Evolutionary conservation across 2,888 invertebrate species (phyloP), one percentile per base, ranked within the genome.

Genomic region (Trilocha varians): DNA sequence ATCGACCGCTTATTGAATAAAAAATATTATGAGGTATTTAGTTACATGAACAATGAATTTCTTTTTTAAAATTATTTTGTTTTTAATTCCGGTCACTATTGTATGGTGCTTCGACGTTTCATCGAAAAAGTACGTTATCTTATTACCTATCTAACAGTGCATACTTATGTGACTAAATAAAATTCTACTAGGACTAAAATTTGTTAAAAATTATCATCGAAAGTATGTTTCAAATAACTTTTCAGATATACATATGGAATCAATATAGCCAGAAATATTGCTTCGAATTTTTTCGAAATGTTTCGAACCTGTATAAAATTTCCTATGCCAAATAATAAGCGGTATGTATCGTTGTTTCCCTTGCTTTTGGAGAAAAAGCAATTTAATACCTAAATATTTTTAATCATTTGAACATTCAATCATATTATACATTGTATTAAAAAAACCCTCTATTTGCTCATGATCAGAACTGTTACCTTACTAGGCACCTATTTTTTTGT

Each of bases 281-380:
- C 45, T 0, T 2, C 40, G 8, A 3, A 34, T 32, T 58, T 67
- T 47, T 45, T 14, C 8, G 6, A 2, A 0, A 49, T 69, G 52
- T 70, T 61, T 45, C 0, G 13, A 1, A 15, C 47, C 4, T 76
- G 75, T 45, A 3, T 52, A 3, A 0, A 3, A 0, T 48, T 65
- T 13, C 39, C 55, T 32, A 73, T 74, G 66, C 59, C 66, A 2
- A 55, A 62, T 38, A 55, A 62, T 38, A 53, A 62, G 57, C 59
- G 62, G 75, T 74, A 59, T 57, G 65, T 62, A 43, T 36, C 34
- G 13, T 40, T 18, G 13, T 13, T 2, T n/a, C n/a, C n/a, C n/a
- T n/a, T n/a, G n/a, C n/a, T n/a, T n/a, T n/a, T n/a, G n/a, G n/a
- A n/a, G n/a, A n/a, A n/a, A n/a, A n/a, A n/a, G n/a, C n/a, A n/a